Base-by-base conservation (phyloP, 2,113 vertebrate species). In the Catagonus wagneri region DNA sequence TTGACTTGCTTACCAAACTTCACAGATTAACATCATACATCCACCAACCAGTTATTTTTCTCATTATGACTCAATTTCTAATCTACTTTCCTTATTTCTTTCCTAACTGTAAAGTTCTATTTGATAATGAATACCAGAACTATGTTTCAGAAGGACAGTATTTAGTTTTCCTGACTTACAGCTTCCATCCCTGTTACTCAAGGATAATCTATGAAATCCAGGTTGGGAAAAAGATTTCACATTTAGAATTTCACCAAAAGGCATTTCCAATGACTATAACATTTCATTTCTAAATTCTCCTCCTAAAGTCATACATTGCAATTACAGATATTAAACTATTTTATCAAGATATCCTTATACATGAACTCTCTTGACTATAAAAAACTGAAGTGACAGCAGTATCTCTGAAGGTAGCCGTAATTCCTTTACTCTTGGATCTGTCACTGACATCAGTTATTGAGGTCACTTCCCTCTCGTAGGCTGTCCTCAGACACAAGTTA, bases 401-500 rank as follows among this genome's bases (percentile, higher is more conserved):
- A 93, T 80, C 36, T 63, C 81, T 58, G 80, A 2, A 83, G 27
- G 72, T 92, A 93, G 65, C 71, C 71, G 1, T n/a, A 89, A 95
- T 68, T 92, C 27, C 66, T 94, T 95, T 87, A 74, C 25, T 72
- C 66, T 81, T 95, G 34, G 94, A 11, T 87, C 54, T 63, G 89
- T 85, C 79, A 95, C 1, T 90, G 32, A 86, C 25, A 96, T 75
- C 71, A n/a, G 17, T 69, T 74, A 92, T 12, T 65, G 83, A 97
- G 79, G 90, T 95, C 39, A 84, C 22, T 96, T 90, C 23, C 85
- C 36, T 90, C 84, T 95, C 29, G 84, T 13, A 90, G 80, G 56
- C 36, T 58, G 50, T 96, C 22, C 80, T 72, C 22, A 83, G 50
- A 96, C 15, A 96, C n/a, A 75, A 95, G 63, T 92, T 68, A 90